Conservation (phyloP, 2,797 vertebrate genomes). For the Avahi laniger region DNA sequence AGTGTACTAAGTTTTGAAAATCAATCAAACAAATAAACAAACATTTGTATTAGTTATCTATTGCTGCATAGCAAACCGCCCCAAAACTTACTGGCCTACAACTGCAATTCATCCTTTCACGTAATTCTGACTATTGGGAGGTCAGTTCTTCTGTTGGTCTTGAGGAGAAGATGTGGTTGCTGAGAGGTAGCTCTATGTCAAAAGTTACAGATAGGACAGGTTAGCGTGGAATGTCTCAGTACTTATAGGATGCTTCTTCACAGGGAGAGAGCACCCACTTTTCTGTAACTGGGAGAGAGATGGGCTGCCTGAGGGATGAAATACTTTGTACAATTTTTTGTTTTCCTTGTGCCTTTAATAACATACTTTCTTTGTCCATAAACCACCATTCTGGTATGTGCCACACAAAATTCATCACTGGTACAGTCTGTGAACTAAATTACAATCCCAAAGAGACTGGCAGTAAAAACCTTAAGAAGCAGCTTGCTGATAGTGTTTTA, state of each 20-base stretch:
- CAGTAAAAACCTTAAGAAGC: slow-evolving; percentile 77
- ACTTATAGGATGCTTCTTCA: background rate
- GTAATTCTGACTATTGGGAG: background rate
- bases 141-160: background rate
- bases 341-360: background rate
- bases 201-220: background rate
- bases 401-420: slow-evolving; percentile 72
- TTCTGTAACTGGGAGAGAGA: background rate
- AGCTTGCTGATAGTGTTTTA: slow-evolving; percentile 70
- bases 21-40: background rate
- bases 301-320: background rate
- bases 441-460: slow-evolving; percentile 62
- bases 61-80: background rate
- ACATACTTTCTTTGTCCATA: background rate
- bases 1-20: background rate
- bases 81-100: background rate
- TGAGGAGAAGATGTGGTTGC: background rate
- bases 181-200: background rate
- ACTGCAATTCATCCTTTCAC: background rate
- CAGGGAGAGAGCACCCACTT: background rate
- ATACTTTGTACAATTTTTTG: background rate
- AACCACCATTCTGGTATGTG: slow-evolving; percentile 53
- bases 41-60: background rate
- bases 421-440: slow-evolving; percentile 75
- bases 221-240: background rate